Evolutionary conservation across 2,888 invertebrate genomes (phyloP), one percentile per base, ranked within the genome.

Genomic region (Balanococcus diminutus): DNA sequence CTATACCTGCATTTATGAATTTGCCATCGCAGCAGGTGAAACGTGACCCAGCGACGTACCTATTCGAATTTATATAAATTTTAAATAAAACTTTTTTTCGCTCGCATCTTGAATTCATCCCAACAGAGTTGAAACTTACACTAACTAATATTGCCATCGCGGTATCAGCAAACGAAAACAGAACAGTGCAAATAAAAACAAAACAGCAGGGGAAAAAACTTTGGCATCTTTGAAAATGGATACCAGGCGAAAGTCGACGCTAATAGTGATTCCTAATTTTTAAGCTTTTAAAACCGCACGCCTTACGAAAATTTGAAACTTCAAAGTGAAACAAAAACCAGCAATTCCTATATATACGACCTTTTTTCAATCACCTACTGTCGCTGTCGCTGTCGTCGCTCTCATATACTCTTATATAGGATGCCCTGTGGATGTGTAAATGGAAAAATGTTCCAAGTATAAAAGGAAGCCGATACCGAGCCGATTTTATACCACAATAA

Each of bases 401-500:
- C 51, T 4, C 4, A n/a, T n/a, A 51, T 51, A 25, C n/a, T n/a
- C n/a, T n/a, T n/a, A n/a, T n/a, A n/a, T n/a, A n/a, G n/a, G n/a
- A n/a, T n/a, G n/a, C n/a, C n/a, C 46, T 4, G 5, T 14, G 46
- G 5, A 16, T 14, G 46, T 46, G 46, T 11, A 9, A 46, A 14
- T 2, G 5, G 14, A 5, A 25, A n/a, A n/a, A 51, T 51, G 61
- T 22, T 22, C 9, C 14, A 46, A 16, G 46, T 5, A 0, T 25
- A 61, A 61, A 61, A 25, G 5, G 46, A 46, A 36, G 36, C 36
- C 51, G 16, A 51, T 51, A 51, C n/a, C 51, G 2, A n/a, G 51
- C n/a, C n/a, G n/a, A 61, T 61, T 61, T 61, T 61, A 61, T 61
- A 67, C 67, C 67, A 8, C 67, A 67, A 67, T 67, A 67, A 28